A percentile compares a stretch with the other conserved stretches of the same genome.
These are phyloP conservation scores for Borostomias antarcticus DNA, from an alignment of 2,797 vertebrate genomes.

Conservation along the genomic window DNA sequence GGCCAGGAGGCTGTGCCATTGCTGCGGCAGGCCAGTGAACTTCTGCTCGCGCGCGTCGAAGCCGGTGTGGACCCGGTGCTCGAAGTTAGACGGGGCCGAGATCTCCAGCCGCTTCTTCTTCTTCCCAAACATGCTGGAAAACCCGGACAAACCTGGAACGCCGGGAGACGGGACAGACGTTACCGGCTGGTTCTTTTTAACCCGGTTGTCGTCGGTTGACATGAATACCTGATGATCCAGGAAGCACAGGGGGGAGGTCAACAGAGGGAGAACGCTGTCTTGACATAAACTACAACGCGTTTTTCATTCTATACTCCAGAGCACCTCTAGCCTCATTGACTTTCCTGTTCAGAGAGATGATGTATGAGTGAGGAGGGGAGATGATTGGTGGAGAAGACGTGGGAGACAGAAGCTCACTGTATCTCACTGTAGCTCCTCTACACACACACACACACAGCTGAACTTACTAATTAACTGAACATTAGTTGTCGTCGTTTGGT, in stretches of 20 bases:
- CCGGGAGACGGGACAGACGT: not conserved
- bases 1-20: constrained; percentile 97
- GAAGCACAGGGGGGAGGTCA: no score
- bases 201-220: no score
- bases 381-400: no score
- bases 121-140: constrained; percentile 98
- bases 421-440: no score
- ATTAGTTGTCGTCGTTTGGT: not conserved
- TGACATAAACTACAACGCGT: no score
- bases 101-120: constrained; percentile 99
- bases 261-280: no score
- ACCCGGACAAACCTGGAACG: constrained; percentile 81
- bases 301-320: no score
- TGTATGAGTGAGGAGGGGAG: no score
- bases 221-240: no score
- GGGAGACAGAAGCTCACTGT: no score
- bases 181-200: not conserved
- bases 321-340: no score
- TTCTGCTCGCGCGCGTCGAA: constrained; percentile 96
- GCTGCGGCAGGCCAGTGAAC: constrained; percentile 94
- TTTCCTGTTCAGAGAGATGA: no score
- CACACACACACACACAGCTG: not conserved
- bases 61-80: constrained; percentile 97
- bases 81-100: constrained; percentile 97
- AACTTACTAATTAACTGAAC: not conserved